Evolutionary conservation across 2,888 invertebrate genomes (phyloP), one percentile per base, ranked within the genome.

Genomic region (Myopa tessellatipennis): DNA sequence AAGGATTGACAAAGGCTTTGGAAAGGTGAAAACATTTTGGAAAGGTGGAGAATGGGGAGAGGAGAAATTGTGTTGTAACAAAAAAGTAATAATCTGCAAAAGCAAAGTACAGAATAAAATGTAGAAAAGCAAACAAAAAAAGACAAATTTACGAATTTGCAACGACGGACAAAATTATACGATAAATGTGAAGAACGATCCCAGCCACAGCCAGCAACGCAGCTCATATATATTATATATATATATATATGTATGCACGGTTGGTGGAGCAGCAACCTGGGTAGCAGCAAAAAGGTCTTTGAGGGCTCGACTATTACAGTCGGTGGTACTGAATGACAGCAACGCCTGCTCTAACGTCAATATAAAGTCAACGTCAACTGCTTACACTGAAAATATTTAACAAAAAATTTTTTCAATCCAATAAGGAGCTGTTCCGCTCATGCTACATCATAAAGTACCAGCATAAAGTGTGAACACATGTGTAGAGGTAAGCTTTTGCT

Each of bases 51-150:
- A 71, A 74, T 69, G 65, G 16, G 65, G 16, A 71, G 63, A 74
- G 60, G n/a, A 58, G 18, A 60, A 75, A 60, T 74, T 68, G 74
- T 74, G 74, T 74, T 74, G 65, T 63, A 50, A 67, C 65, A 69
- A 65, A 61, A 61, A 34, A 69, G n/a, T 58, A 75, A 68, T 68
- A 38, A 55, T 55, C 26, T 40, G 60, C 61, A 67, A 69, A 60
- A 63, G 58, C 75, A 75, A 75, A 75, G 63, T 75, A 69, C 60
- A 34, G 69, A 69, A 75, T 45, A 69, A 68, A 40, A 68, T 68
- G 50, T 69, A 60, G 60, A 60, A 68, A 75, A 69, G 60, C 8
- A 75, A 69, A 14, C 26, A 74, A 63, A 18, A 50, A 55, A 75
- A 75, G 68, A 67, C 40, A 55, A 67, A 74, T 68, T 36, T 52